Conservation (phyloP, 1,140 invertebrate genomes). For the Apis dorsata region DNA sequence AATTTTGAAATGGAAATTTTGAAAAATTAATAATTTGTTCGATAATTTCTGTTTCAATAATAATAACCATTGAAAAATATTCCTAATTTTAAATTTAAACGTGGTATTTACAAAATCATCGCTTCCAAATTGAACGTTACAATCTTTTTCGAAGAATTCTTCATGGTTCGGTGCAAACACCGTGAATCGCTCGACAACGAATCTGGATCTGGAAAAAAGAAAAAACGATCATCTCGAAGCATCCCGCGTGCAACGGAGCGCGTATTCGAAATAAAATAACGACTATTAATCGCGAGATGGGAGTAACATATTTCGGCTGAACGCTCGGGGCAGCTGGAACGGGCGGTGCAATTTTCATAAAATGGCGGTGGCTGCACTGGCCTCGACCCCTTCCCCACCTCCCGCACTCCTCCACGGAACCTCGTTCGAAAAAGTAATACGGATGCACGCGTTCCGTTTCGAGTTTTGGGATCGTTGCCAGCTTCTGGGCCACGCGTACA, state of each 20-base stretch:
- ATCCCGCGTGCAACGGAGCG: background rate
- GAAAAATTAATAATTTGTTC: too few species aligned
- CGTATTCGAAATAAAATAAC: slow-evolving; percentile 69
- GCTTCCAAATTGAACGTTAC: too few species aligned
- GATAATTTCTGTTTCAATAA: too few species aligned
- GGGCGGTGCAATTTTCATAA: slow-evolving; percentile 75
- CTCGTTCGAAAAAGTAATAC: slow-evolving; percentile 69
- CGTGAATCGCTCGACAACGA: too few species aligned
- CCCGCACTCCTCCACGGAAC: background rate
- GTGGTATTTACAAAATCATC: too few species aligned
- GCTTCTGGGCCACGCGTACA: slow-evolving; percentile 10
- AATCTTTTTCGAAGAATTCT: too few species aligned
- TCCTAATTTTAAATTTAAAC: too few species aligned
- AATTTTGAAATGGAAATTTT: too few species aligned
- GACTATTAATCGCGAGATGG: slow-evolving; percentile 68
- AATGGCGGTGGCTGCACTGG: slow-evolving; percentile 59
- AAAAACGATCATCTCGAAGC: background rate
- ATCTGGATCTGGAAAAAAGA: too few species aligned
- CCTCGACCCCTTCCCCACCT: slow-evolving; percentile 2
- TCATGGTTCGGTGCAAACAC: too few species aligned
- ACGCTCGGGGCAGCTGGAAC: slow-evolving; percentile 61
- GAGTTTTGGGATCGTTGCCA: slow-evolving; percentile 51
- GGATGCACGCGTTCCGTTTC: slow-evolving; percentile 54
- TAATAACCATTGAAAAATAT: too few species aligned
- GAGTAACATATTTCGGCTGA: slow-evolving; percentile 65